A percentile compares a stretch with the other conserved stretches of the same genome.
Evolutionary conservation across 2,797 vertebrate species (phyloP).

Genomic region (Emys orbicularis): DNA sequence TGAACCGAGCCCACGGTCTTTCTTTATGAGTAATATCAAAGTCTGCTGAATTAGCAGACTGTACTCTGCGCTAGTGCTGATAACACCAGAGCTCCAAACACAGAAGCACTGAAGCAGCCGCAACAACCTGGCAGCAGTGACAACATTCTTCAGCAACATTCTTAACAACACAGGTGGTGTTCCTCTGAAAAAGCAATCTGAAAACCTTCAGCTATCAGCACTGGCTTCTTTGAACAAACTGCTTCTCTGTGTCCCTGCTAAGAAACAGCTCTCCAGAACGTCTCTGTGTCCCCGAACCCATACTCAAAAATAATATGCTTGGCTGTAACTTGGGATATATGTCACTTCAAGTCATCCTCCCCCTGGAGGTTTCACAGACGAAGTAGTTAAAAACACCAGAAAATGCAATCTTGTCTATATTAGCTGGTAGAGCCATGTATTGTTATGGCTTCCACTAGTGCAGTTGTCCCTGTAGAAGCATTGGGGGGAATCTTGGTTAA

Average conservation of each 20-base stretch:
- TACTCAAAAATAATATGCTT: neutral
- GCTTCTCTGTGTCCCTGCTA: neutral
- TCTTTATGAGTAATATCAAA: too few species aligned
- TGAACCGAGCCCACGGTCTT: too few species aligned
- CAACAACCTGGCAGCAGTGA: neutral
- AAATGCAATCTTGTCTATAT: neutral
- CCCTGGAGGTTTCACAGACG: accelerated
- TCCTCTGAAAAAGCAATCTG: neutral
- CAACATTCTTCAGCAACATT: neutral
- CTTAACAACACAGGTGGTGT: neutral
- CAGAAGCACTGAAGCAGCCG: too few species aligned
- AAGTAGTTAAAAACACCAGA: neutral
- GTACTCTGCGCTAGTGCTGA: too few species aligned
- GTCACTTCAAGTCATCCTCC: accelerated
- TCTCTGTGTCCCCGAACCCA: neutral
- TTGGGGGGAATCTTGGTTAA: neutral
- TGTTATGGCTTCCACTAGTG: neutral
- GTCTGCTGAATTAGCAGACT: too few species aligned
- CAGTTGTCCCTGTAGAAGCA: neutral
- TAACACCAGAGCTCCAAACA: too few species aligned
- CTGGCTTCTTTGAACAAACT: neutral
- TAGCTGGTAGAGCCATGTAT: neutral
- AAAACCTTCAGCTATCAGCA: neutral
- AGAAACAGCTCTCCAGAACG: neutral
- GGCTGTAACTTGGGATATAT: neutral